These are phyloP conservation scores for Apamea sordens DNA, from an alignment of 2,888 invertebrate species.

Conservation along the genomic window DNA sequence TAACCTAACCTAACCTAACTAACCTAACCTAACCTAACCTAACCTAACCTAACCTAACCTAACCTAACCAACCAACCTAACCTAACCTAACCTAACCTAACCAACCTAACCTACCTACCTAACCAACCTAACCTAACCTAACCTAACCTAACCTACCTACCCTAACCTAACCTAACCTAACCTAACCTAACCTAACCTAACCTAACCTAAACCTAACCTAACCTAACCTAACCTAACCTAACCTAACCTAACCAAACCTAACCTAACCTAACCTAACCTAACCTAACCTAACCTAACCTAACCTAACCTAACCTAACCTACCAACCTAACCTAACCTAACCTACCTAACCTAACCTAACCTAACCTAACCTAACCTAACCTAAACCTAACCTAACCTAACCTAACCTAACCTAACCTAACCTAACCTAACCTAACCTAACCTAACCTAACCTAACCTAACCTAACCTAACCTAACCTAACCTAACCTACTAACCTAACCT, in stretches of 20 bases:
- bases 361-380: slow-evolving; percentile 58
- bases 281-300: slow-evolving; percentile 21
- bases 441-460: no score
- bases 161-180: slow-evolving; percentile 60
- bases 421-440: no score
- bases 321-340: slow-evolving; percentile 56
- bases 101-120: slow-evolving; percentile 55
- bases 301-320: slow-evolving; percentile 31
- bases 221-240: slow-evolving; percentile 52
- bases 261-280: slow-evolving; percentile 46
- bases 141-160: slow-evolving; percentile 49
- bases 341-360: slow-evolving; percentile 57
- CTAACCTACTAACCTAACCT: background rate
- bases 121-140: slow-evolving; percentile 55
- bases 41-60: slow-evolving; percentile 58
- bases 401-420: no score
- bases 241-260: slow-evolving; percentile 54
- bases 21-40: slow-evolving; percentile 60
- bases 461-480: no score
- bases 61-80: slow-evolving; percentile 55
- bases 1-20: slow-evolving; percentile 52
- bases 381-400: slow-evolving; percentile 9
- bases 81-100: slow-evolving; percentile 54
- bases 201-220: slow-evolving; percentile 46
- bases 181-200: slow-evolving; percentile 58